These are phyloP conservation scores for Melanostigma gelatinosum DNA, from an alignment of 2,113 vertebrate species.

Conservation along the genomic window DNA sequence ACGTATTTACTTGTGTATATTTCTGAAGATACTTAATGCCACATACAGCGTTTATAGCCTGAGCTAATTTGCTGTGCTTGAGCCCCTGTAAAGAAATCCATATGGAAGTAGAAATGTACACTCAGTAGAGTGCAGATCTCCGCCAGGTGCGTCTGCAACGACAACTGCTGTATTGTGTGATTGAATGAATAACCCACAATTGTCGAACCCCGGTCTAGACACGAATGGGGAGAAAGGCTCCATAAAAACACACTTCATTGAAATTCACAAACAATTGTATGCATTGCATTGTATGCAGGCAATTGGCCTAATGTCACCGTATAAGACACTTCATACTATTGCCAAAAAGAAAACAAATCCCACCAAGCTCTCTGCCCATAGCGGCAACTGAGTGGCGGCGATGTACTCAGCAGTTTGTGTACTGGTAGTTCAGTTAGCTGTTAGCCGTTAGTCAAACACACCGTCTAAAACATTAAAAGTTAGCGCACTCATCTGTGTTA, in stretches of 20 bases:
- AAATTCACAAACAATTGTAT: neutral
- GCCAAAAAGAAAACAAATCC: neutral
- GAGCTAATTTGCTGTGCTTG: neutral
- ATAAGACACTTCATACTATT: neutral
- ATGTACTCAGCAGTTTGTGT: neutral
- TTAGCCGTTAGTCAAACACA: no score
- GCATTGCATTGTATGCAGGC: neutral
- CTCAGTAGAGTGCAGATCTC: neutral
- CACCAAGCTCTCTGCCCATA: neutral
- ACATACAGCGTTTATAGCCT: constrained; percentile 19
- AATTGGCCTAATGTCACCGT: neutral
- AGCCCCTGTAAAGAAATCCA: neutral
- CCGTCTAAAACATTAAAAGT: no score
- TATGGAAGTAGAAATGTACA: neutral
- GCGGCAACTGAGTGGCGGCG: neutral
- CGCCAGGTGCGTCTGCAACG: neutral
- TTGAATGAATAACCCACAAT: neutral
- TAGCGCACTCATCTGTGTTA: no score
- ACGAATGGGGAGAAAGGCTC: neutral
- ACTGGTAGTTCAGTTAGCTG: neutral
- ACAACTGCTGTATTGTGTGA: neutral
- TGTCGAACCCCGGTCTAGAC: neutral
- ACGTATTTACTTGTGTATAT: constrained; percentile 41
- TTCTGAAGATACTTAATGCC: constrained; percentile 19
- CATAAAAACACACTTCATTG: neutral